Evolutionary conservation across 2,888 invertebrate species (phyloP), one percentile per base, ranked within the genome.

Genomic region (Allophyes oxyacanthae): DNA sequence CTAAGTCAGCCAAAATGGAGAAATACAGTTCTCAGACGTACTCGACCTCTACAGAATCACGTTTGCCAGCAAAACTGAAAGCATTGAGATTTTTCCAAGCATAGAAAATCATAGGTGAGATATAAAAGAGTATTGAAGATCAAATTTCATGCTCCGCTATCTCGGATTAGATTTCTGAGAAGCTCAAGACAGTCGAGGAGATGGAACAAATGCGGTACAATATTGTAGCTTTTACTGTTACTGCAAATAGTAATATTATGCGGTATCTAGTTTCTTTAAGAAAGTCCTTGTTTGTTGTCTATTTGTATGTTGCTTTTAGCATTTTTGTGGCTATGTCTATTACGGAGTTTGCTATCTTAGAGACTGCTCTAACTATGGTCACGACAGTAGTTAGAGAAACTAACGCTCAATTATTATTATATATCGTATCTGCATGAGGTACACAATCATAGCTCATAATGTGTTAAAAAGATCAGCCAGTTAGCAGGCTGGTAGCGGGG

Each of bases 81-180:
- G 44, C 40, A 46, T 37, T 9, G 13, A 37, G 44, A 43, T 46
- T 56, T 28, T 53, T 30, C 52, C 44, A 50, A 55, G 45, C 50
- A 52, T 40, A 52, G 26, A 49, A 60, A 49, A 61, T 58, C 60
- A 52, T 52, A 64, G 61, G 52, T 60, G 52, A 49, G 30, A 48
- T 33, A 51, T 61, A 69, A 70, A 65, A 58, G 46, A 40, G 46
- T 54, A 10, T 38, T 58, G 52, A 49, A 52, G 58, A 65, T 65
- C 50, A 56, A 70, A 70, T 70, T 70, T 70, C 70, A 70, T 65
- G 62, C 49, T 58, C 58, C 70, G 58, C 55, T 69, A 41, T 69
- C 54, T 51, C 30, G 48, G 50, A 69, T 65, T 49, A 58, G 52
- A 55, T 70, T 61, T 50, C 52, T 38, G n/a, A 20, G 14, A 14